Base-by-base conservation (phyloP, 2,888 invertebrate species). In the Tinea trinotella region DNA sequence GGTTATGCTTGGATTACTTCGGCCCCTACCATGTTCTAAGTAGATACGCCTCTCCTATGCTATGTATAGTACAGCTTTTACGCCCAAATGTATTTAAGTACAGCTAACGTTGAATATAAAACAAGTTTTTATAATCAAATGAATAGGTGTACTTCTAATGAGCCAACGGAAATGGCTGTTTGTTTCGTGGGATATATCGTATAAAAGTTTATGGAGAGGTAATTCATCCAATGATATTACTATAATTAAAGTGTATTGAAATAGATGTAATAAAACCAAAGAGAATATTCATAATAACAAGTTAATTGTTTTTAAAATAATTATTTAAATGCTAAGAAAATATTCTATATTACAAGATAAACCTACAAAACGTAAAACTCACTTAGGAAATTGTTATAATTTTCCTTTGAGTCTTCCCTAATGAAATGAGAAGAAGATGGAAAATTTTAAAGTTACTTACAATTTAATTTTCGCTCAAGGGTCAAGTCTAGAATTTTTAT, bases 1-100 rank as follows among this genome's bases (percentile, higher is more conserved):
- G 75, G 80, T 75, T 79, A 76, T 73, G 84, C 69, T 74, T 74
- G 71, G 80, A 60, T 77, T 69, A 58, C 67, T 64, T 61, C 71
- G 70, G 68, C 73, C 77, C 75, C 73, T 70, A 62, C 65, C 54
- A 19, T 40, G 52, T 53, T 50, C 17, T 7, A 46, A 34, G 34
- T 19, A n/a, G 13, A 12, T 20, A 53, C 53, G 53, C 53, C 53
- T 53, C 19, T 52, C n/a, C 18, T 7, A 19, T 12, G 3, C 15
- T 20, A 40, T 13, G n/a, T n/a, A 40, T 40, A 17, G 17, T 12
- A n/a, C 13, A 46, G 6, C 19, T 46, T n/a, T 19, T 18, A 46
- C 46, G 46, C 46, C 46, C 46, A 19, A 46, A 46, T n/a, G 40
- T 40, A 40, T 40, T 40, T 40, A 40, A 40, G 12, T 40, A 40